Evolutionary conservation across 2,888 invertebrate species (phyloP).

Genomic region (Carabus problematicus): DNA sequence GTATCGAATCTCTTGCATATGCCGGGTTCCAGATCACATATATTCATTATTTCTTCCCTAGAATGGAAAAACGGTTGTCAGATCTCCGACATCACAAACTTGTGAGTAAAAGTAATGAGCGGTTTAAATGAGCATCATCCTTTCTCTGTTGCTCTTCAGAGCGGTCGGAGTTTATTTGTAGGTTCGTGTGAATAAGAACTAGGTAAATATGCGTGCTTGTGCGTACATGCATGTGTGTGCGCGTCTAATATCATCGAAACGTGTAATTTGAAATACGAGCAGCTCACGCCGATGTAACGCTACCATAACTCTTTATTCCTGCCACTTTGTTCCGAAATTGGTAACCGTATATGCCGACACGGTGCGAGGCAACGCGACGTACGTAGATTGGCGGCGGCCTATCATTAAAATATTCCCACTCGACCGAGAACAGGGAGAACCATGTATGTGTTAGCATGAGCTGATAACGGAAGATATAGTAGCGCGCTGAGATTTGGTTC

Average conservation of each 20-base stretch:
- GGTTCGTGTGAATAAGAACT: too few species aligned
- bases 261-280: slow-evolving; percentile 41
- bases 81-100: too few species aligned
- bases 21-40: too few species aligned
- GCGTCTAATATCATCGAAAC: slow-evolving; percentile 32
- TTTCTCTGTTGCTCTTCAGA: too few species aligned
- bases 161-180: too few species aligned
- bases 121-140: too few species aligned
- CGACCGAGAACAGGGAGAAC: neutral
- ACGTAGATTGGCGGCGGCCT: slow-evolving; percentile 29
- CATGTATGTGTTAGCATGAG: neutral
- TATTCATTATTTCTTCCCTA: too few species aligned
- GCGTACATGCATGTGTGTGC: slow-evolving; percentile 8
- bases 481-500: slow-evolving; percentile 5
- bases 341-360: slow-evolving; percentile 35
- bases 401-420: slow-evolving; percentile 40
- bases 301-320: slow-evolving; percentile 40
- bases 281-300: slow-evolving; percentile 24
- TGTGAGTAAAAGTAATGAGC: too few species aligned
- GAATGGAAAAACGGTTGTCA: too few species aligned
- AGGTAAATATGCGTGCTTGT: neutral
- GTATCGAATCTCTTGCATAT: too few species aligned
- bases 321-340: slow-evolving; percentile 40
- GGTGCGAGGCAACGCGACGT: neutral
- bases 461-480: neutral